These are phyloP conservation scores for Meandrusa payeni DNA, from an alignment of 2,888 invertebrate species.

Conservation along the genomic window DNA sequence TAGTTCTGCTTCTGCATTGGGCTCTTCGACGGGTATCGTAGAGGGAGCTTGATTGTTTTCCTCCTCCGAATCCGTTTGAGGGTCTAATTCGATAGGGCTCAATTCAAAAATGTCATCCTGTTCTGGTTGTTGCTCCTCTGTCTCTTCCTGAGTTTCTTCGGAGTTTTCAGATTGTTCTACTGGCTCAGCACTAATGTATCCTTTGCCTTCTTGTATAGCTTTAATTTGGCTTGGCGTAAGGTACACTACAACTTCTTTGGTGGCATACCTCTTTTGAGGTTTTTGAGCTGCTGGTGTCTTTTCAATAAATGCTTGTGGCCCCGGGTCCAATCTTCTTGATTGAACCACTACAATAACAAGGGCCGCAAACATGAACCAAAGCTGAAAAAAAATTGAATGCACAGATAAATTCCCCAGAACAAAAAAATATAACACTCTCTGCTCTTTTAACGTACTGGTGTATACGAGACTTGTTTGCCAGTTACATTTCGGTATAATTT, in stretches of 20 bases:
- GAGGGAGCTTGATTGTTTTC: slow-evolving; percentile 4
- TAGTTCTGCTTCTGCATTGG: slow-evolving; percentile 12
- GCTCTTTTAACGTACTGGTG: too few species aligned
- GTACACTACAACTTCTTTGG: slow-evolving; percentile 57
- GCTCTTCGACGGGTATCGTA: slow-evolving; percentile 17
- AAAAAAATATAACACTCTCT: too few species aligned
- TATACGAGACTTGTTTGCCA: too few species aligned
- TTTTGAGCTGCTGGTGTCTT: slow-evolving; percentile 26
- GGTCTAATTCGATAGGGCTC: slow-evolving; percentile 7
- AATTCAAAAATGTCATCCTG: slow-evolving; percentile 14
- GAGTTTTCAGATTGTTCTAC: slow-evolving; percentile 25
- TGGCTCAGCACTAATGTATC: slow-evolving; percentile 24
- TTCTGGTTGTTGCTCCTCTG: slow-evolving; percentile 28
- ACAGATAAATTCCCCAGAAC: too few species aligned
- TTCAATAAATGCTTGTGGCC: slow-evolving; percentile 44
- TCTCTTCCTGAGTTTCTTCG: slow-evolving; percentile 24
- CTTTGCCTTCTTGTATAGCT: slow-evolving; percentile 43
- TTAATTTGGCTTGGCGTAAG: slow-evolving; percentile 60
- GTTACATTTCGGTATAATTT: too few species aligned
- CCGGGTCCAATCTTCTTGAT: slow-evolving; percentile 40
- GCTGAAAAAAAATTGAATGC: slow-evolving; percentile 45
- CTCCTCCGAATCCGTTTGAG: slow-evolving; percentile 1
- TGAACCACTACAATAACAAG: slow-evolving; percentile 37
- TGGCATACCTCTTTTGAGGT: slow-evolving; percentile 35
- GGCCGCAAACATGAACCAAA: slow-evolving; percentile 38